Percentiles rank a stretch among this genome's conserved stretches.
These are phyloP conservation scores for Thripadectes ignobilis DNA, from an alignment of 2,797 vertebrate genomes.

Conservation along the genomic window DNA sequence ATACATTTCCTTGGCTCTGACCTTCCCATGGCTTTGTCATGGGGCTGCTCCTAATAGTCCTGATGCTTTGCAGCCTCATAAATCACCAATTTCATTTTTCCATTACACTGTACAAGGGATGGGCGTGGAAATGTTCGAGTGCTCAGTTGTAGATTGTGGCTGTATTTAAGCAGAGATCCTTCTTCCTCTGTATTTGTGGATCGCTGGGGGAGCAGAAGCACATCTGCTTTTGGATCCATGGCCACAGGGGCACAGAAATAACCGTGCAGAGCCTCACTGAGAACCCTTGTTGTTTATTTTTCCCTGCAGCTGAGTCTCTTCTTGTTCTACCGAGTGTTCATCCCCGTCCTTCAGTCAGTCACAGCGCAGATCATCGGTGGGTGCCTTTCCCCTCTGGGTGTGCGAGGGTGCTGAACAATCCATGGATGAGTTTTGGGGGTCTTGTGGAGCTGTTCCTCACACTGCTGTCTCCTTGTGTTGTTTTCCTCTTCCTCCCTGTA, in stretches of 20 bases:
- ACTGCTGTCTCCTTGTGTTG: not conserved
- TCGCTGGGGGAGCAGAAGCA: not conserved
- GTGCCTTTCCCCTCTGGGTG: not conserved
- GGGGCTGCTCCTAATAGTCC: not conserved
- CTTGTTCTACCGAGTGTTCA: constrained; percentile 95
- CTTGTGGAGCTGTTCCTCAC: not conserved
- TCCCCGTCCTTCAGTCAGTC: constrained; percentile 92
- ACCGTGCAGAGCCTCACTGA: not conserved
- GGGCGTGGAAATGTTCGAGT: not conserved
- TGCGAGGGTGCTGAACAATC: not conserved
- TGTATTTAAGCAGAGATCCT: not conserved
- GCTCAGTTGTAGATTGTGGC: not conserved
- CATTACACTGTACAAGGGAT: fast-evolving
- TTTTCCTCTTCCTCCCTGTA: not conserved
- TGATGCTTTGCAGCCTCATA: not conserved
- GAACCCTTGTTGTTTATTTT: not conserved
- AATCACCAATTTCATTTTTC: not conserved
- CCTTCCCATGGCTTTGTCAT: not conserved
- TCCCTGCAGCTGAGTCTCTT: constrained; percentile 90
- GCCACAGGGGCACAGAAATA: not conserved
- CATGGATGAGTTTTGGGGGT: not conserved
- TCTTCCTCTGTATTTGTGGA: not conserved
- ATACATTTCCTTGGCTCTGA: not conserved
- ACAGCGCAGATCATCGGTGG: constrained; percentile 94
- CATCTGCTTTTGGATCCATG: not conserved